phyloP scores from a whole-genome alignment of 2,113 vertebrate genomes.

The Nettapus auritus region DNA sequence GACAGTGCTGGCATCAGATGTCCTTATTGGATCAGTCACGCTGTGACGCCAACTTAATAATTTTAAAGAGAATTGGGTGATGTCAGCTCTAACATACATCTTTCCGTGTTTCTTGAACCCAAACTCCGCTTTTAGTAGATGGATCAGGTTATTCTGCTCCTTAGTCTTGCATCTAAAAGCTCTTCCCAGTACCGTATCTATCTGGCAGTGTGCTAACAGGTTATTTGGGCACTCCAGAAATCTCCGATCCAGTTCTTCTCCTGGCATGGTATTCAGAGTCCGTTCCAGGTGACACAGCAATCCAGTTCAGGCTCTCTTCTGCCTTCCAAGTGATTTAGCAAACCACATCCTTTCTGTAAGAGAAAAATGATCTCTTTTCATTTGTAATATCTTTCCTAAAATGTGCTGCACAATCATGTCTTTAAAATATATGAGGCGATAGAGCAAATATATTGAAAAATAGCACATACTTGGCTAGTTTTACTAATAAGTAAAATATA shows the following conservation, averaged over 20 bases:
- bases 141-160: background rate
- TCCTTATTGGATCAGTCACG: background rate
- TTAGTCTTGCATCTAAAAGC: background rate
- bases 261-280: background rate
- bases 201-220: background rate
- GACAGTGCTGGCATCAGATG: background rate
- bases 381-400: constrained; percentile 64
- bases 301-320: constrained; percentile 13
- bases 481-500: constrained; percentile 57
- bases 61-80: background rate
- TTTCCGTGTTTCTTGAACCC: background rate
- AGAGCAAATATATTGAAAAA: constrained; percentile 66
- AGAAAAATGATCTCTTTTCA: constrained; percentile 43
- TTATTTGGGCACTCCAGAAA: background rate
- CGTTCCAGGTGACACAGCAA: background rate
- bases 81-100: background rate
- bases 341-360: constrained; percentile 56
- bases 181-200: background rate
- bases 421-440: constrained; percentile 66
- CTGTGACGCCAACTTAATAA: background rate
- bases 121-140: background rate
- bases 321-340: constrained; percentile 3
- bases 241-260: background rate
- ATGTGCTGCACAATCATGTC: constrained; percentile 54
- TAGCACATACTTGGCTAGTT: constrained; percentile 66